Base-by-base conservation (phyloP, 2,113 vertebrate species). In the Fregetta grallaria region DNA sequence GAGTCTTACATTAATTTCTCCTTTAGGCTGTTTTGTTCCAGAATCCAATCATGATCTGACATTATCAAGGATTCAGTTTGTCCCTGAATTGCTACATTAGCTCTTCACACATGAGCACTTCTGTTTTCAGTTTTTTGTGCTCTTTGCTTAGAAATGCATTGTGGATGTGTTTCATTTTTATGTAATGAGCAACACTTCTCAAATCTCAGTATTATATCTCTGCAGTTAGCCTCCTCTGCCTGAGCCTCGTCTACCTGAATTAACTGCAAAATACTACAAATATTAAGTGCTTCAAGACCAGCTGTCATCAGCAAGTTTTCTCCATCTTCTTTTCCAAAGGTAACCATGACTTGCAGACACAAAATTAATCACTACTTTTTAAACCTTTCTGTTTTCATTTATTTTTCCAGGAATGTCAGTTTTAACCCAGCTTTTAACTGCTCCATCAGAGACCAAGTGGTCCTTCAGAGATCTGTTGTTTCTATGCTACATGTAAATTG, bases 211-310 rank as follows among this genome's bases (percentile, higher is more conserved):
- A 81, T 91, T 85, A 86, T 85, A 93, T 88, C 58, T 91, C 92
- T 62, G 62, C 67, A 88, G 84, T 96, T 90, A 94, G 66, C 66
- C 53, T 68, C 23, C 66, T 88, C 74, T 93, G 77, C 70, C 90
- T 93, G 78, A 94, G 84, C 62, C 71, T 93, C 94, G 94, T 94
- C 88, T 88, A 95, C 93, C 94, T 96, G 96, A 96, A 93, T 96
- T 95, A 95, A 92, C 77, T 82, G 71, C 70, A 93, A 96, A 95
- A 77, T 86, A 76, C 80, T 82, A 36, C 6, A 50, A 94, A 82
- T 90, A 94, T 94, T 91, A 96, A 79, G 49, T 66, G 71, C 71
- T 97, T 91, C 45, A 86, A 76, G 77, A 88, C 87, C 87, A 96
- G 87, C 81, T 95, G 90, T 88, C 93, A 90, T 20, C 36, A 21